These are phyloP conservation scores for Drosophila pallidifrons DNA, from an alignment of 1,140 invertebrate species.

Conservation along the genomic window DNA sequence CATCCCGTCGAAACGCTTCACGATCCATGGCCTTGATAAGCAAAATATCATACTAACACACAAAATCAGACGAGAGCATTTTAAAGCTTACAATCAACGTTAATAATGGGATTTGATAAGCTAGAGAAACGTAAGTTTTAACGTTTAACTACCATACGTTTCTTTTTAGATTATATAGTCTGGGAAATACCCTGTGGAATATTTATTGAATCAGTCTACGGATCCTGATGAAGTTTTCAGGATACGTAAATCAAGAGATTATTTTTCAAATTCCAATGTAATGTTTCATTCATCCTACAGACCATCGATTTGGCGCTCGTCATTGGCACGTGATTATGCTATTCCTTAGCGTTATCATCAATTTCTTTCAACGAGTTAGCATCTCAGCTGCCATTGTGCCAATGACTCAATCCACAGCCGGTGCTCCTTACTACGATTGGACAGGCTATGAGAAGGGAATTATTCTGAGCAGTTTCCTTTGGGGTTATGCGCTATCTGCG, in stretches of 20 bases:
- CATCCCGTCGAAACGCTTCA: not conserved
- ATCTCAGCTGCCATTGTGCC: not conserved
- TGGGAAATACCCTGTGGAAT: not conserved
- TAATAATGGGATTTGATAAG: constrained; percentile 9
- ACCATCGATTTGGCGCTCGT: not conserved
- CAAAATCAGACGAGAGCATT: too few species aligned
- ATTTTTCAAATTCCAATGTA: not conserved
- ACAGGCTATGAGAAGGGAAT: not conserved
- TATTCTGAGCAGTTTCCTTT: not conserved
- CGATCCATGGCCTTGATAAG: not conserved
- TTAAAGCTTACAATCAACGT: not conserved
- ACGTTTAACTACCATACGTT: not conserved
- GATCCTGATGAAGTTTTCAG: not conserved
- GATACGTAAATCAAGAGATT: not conserved
- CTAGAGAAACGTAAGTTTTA: not conserved
- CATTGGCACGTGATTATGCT: not conserved
- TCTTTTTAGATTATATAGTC: too few species aligned
- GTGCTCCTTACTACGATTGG: constrained; percentile 1
- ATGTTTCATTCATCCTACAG: not conserved
- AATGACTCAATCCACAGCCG: not conserved
- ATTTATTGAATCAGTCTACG: not conserved
- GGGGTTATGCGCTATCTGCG: not conserved
- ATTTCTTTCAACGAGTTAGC: not conserved
- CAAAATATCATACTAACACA: not conserved
- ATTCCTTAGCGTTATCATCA: not conserved